Base-by-base conservation (phyloP, 37 sponge, comb jelly and placozoan genomes). In the Hormiphora californensis region DNA sequence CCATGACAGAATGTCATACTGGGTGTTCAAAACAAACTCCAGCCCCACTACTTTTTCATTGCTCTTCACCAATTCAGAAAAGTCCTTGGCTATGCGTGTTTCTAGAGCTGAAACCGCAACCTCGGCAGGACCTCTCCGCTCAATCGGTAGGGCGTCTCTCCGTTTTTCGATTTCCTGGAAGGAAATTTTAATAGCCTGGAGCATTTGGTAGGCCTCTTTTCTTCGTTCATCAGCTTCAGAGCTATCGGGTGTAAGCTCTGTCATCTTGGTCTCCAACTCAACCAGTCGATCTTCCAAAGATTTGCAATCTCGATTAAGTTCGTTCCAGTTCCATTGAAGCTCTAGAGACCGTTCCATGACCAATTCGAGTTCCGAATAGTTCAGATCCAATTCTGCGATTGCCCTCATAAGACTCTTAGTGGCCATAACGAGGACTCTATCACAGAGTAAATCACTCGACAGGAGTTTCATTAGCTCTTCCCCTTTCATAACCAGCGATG, bases 21-120 rank as follows among this genome's bases (percentile, higher is more conserved):
- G 67, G 34, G 35, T 65, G 67, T 65, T 65, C 3, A 65, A 39
- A 2, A 65, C 67, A 31, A 65, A 65, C 35, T 65, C 67, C 9
- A 39, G 32, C 19, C 35, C 35, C 8, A 65, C 67, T 38, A 65
- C 9, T 38, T 33, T 30, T 17, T 65, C 67, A 17, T 65, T 65
- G 7, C 35, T 65, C 37, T 65, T 65, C 37, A 36, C 67, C 3
- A 65, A 17, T 28, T 65, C 67, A 2, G 34, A 21, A 33, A 65
- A 65, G 37, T 65, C 35, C 37, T 65, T 19, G 32, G 34, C 35
- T 7, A 65, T 65, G 15, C 32, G 11, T 38, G 32, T 33, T 7
- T 65, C 67, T 7, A 65, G 34, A 7, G 32, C 9, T 2, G 21
- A 17, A 36, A 65, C 4, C 1, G 28, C 15, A 3, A 3, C 17